phyloP scores from a whole-genome alignment of 2,797 vertebrate species.

The Labroides dimidiatus region DNA sequence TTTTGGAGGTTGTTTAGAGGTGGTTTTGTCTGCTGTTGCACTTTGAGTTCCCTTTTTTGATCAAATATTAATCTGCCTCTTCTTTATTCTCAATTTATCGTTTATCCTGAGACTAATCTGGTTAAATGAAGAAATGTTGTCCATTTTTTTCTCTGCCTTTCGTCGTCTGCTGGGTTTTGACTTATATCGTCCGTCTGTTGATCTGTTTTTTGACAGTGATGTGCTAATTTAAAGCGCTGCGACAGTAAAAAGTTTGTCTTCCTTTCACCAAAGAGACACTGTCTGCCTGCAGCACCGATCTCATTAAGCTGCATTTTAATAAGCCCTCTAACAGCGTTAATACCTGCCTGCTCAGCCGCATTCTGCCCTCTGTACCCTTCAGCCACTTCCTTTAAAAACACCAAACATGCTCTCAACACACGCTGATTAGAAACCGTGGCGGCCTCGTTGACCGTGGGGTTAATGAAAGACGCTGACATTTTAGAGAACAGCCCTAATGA shows the following conservation, averaged over 20 bases:
- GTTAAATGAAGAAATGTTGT: constrained; percentile 24
- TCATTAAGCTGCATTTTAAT: constrained; percentile 75
- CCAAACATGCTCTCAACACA: constrained; percentile 52
- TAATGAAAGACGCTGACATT: constrained; percentile 63
- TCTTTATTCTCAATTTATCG: constrained; percentile 39
- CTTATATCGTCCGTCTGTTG: constrained; percentile 9
- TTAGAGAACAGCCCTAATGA: constrained; percentile 51
- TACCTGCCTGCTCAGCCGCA: constrained; percentile 48
- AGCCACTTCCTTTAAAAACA: constrained; percentile 61
- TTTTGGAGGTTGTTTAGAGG: constrained; percentile 11
- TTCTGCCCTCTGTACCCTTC: constrained; percentile 52
- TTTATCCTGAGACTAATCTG: constrained; percentile 36
- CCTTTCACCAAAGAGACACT: constrained; percentile 8
- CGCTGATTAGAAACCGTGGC: constrained; percentile 60
- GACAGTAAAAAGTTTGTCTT: constrained; percentile 31
- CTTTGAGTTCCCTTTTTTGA: constrained; percentile 13
- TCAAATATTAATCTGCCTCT: constrained; percentile 57
- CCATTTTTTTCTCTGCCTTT: constrained; percentile 10
- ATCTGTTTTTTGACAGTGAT: constrained; percentile 37
- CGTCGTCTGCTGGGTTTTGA: constrained; percentile 33
- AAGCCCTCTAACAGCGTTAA: constrained; percentile 50
- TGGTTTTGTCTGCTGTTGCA: constrained; percentile 12
- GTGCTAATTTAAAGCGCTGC: constrained; percentile 33
- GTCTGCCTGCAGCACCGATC: constrained; percentile 40
- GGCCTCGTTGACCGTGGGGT: constrained; percentile 39